Evolutionary conservation across 1,140 invertebrate species (phyloP), one percentile per base, ranked within the genome.

Genomic region (Glossosoma conforme): DNA sequence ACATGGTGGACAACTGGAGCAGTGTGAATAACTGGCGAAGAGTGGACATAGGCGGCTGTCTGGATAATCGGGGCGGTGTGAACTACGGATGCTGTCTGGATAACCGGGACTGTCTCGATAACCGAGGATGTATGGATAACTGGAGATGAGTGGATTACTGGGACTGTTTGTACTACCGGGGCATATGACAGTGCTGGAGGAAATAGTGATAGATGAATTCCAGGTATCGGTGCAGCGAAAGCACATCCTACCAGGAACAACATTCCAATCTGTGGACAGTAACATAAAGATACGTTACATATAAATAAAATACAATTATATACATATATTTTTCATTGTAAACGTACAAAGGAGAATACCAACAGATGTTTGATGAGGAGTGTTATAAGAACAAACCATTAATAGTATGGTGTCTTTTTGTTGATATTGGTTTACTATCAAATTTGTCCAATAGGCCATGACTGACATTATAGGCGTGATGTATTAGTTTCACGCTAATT

Each of bases 71-170:
- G 63, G 18, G 69, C 70, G 4, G 69, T 63, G 19, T 56, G 44
- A 13, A 60, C 58, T n/a, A 55, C 21, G 1, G 46, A 32, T 15
- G 37, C 3, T 11, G 59, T 50, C 17, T 61, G 54, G 42, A 55
- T 35, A 19, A 44, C 18, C 20, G 72, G 63, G 18, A 69, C 70
- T 3, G 69, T 63, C 44, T 67, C 66, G 5, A 61, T 56, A 24
- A 47, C 59, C 21, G 65, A 60, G 5, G 65, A 20, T 15, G 35
- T 21, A n/a, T 48, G 45, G 13, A 24, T 14, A 10, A 52, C 22
- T 15, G 30, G 36, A 3, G 35, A 30, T 11, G 41, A 21, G 2
- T 51, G 53, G 5, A 55, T 49, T n/a, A 60, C 54, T 5, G 58
- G 50, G 13, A 30, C 49, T 20, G 52, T 21, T 19, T 56, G 48